phyloP scores from a whole-genome alignment of 2,797 vertebrate species.

The Sebastes hubbsi region DNA sequence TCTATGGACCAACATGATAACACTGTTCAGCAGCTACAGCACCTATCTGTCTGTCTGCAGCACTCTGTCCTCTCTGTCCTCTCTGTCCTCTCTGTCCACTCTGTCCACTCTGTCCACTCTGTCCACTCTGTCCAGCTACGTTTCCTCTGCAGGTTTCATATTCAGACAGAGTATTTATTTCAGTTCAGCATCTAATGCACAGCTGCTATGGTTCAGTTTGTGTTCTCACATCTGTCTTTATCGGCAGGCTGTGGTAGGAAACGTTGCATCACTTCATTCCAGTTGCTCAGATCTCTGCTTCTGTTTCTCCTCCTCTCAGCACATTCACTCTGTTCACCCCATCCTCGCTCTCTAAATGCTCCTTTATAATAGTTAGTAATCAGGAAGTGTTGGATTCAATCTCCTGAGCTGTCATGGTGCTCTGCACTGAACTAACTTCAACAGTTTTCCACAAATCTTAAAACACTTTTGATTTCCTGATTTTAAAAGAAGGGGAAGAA shows the following conservation, averaged over 20 bases:
- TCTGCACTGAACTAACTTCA: background rate
- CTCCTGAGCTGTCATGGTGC: background rate
- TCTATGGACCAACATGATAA: slow-evolving; percentile 71
- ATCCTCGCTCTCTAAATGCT: background rate
- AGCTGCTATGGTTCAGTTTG: background rate
- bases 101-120: no score
- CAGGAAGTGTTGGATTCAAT: background rate
- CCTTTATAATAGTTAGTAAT: background rate
- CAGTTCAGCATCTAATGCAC: background rate
- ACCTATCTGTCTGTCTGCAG: slow-evolving; percentile 15
- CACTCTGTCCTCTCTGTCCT: background rate
- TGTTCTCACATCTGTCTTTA: background rate
- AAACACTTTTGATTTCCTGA: background rate
- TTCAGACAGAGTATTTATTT: background rate
- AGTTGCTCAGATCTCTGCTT: background rate
- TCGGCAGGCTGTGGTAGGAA: background rate
- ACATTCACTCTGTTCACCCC: background rate
- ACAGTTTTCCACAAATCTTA: background rate
- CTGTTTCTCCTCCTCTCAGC: background rate
- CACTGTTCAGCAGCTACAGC: slow-evolving; percentile 9
- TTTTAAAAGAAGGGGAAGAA: background rate
- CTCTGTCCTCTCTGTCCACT: no score
- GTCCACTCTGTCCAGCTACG: background rate
- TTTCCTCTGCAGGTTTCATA: background rate
- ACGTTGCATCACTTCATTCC: slow-evolving; percentile 11